Conservation (phyloP, 2,888 invertebrate species). For the Choreutis nemorana region DNA sequence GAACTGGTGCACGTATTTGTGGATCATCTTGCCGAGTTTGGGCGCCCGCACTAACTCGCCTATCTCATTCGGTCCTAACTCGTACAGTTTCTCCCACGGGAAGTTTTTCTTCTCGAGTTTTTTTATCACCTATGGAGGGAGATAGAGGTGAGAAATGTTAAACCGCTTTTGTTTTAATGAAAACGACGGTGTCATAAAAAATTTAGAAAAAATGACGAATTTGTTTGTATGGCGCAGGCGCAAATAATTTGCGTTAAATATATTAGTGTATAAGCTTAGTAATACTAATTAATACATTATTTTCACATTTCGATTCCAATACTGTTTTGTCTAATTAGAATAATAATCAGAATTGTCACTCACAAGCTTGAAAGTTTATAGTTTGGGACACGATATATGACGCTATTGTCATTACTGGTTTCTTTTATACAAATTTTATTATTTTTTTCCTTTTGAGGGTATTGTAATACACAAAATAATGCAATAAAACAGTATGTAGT, state of each 20-base stretch:
- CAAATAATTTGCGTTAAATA: too few species aligned
- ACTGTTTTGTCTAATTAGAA: too few species aligned
- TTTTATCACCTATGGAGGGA: conserved; percentile 69
- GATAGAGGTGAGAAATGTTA: not conserved
- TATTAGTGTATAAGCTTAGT: too few species aligned
- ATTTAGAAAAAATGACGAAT: too few species aligned
- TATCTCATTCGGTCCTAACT: conserved; percentile 96
- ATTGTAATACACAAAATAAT: not conserved
- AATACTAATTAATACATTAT: too few species aligned
- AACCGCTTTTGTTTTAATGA: not conserved
- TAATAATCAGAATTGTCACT: too few species aligned
- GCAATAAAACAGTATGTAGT: not conserved
- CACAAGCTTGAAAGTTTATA: too few species aligned
- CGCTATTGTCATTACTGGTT: not conserved
- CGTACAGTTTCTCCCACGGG: conserved; percentile 94
- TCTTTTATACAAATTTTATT: too few species aligned
- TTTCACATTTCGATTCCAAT: too few species aligned
- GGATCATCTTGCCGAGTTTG: conserved; percentile 91
- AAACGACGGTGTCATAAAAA: too few species aligned
- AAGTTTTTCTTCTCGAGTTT: conserved; percentile 98
- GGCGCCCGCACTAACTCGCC: conserved; percentile 90
- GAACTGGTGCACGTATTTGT: conserved; percentile 95
- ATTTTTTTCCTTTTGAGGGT: too few species aligned
- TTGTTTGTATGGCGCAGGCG: too few species aligned
- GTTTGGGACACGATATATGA: not conserved